A percentile compares a stretch with the other conserved stretches of the same genome.
Conservation (phyloP, 2,113 vertebrate species). For the Clupea harengus region DNA sequence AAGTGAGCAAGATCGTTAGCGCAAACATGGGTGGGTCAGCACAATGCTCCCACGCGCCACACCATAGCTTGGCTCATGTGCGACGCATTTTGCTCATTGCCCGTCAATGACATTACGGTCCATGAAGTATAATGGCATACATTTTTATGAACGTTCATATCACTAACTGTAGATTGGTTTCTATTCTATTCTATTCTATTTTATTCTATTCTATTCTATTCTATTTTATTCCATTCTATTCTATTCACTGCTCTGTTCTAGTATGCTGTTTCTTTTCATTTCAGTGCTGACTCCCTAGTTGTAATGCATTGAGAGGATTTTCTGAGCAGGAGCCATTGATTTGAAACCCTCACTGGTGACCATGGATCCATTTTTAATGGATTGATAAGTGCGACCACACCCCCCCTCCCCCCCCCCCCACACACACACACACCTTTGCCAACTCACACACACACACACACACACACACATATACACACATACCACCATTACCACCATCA, state of each 20-base stretch:
- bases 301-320: neutral
- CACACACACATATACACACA: neutral
- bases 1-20: no score
- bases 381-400: slow-evolving; percentile 56
- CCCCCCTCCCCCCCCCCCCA: slow-evolving; percentile 33
- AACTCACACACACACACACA: neutral
- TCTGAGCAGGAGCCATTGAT: slow-evolving; percentile 20
- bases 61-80: no score
- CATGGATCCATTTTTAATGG: slow-evolving; percentile 54
- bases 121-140: neutral
- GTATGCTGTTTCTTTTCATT: neutral
- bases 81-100: no score
- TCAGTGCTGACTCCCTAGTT: neutral
- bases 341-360: slow-evolving; percentile 38
- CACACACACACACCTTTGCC: neutral
- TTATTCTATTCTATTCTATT: neutral
- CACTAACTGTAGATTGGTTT: neutral
- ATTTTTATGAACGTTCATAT: neutral
- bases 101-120: no score
- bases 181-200: neutral
- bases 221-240: neutral
- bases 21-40: no score
- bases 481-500: neutral
- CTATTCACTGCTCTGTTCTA: neutral
- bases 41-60: no score